Evolutionary conservation across 2,888 invertebrate genomes (phyloP).

Genomic region (Celastrina argiolus): DNA sequence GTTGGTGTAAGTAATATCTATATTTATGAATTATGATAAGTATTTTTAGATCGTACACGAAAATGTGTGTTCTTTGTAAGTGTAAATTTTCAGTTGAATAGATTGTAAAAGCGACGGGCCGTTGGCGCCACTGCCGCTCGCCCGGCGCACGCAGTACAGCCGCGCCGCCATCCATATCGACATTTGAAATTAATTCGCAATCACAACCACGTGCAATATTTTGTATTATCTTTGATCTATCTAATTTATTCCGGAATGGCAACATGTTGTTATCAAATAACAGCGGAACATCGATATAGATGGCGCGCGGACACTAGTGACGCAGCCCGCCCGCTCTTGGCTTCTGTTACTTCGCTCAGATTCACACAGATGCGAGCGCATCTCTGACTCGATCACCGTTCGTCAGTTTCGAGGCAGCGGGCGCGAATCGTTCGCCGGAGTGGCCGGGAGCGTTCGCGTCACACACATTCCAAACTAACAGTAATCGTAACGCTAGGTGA

Average conservation of each 20-base stretch:
- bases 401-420: constrained; percentile 36
- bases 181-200: background rate
- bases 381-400: constrained; percentile 33
- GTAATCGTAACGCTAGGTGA: constrained; percentile 58
- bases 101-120: constrained; percentile 42
- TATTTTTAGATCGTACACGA: constrained; percentile 63
- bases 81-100: constrained; percentile 71
- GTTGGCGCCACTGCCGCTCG: constrained; percentile 27
- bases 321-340: constrained; percentile 38
- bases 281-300: background rate
- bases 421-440: constrained; percentile 40
- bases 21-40: constrained; percentile 71
- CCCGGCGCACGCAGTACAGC: background rate
- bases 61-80: constrained; percentile 64
- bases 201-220: constrained; percentile 12
- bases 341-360: constrained; percentile 67
- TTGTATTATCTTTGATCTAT: background rate
- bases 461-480: constrained; percentile 74
- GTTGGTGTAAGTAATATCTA: constrained; percentile 65
- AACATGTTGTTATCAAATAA: background rate
- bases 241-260: background rate
- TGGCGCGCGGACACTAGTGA: background rate
- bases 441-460: constrained; percentile 51
- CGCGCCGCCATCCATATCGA: background rate
- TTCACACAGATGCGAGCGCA: constrained; percentile 38